These are phyloP conservation scores for Himalopsyche japonica DNA, from an alignment of 2,888 invertebrate genomes.

Conservation along the genomic window DNA sequence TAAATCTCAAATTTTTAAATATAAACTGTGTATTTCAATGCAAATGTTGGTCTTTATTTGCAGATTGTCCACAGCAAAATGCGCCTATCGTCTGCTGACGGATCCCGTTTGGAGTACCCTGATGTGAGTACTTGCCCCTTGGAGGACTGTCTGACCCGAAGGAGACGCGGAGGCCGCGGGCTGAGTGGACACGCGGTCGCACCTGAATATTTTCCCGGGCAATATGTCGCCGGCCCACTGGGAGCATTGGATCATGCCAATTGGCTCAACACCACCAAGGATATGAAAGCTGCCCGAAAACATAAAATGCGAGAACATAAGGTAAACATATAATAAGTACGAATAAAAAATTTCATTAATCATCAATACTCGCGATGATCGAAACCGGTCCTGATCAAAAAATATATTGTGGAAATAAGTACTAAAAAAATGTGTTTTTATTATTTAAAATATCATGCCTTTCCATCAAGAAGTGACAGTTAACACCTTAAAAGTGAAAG, in stretches of 20 bases:
- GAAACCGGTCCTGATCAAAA: too few species aligned
- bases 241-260: constrained; percentile 76
- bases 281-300: constrained; percentile 68
- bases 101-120: constrained; percentile 66
- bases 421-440: too few species aligned
- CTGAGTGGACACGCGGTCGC: constrained; percentile 34
- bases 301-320: constrained; percentile 63
- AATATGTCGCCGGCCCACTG: constrained; percentile 73
- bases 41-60: neutral
- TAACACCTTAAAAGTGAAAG: too few species aligned
- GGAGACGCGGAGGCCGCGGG: constrained; percentile 46
- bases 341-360: too few species aligned
- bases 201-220: constrained; percentile 71
- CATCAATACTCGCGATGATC: too few species aligned
- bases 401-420: too few species aligned
- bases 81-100: constrained; percentile 67
- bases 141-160: constrained; percentile 71
- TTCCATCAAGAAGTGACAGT: too few species aligned
- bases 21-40: too few species aligned
- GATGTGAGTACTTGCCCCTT: constrained; percentile 72
- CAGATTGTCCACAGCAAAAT: constrained; percentile 69
- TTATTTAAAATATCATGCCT: too few species aligned
- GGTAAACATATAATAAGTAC: constrained; percentile 45
- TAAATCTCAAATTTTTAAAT: too few species aligned
- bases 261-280: constrained; percentile 78